Base-by-base conservation (phyloP, 2,113 vertebrate species). In the Odobenus rosmarus region DNA sequence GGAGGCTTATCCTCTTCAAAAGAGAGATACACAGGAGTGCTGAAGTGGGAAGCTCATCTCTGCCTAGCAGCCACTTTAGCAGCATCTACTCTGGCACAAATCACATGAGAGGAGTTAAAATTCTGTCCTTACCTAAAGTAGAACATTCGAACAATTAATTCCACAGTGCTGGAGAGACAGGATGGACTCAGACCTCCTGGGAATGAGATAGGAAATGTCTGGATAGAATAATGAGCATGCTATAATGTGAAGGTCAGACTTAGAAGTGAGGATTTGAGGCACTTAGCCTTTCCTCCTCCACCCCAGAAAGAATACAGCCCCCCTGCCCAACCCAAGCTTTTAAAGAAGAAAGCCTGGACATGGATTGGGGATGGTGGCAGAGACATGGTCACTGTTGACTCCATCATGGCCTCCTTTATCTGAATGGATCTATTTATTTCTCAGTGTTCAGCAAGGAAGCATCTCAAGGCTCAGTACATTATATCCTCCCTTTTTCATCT, bases 341-440 rank as follows among this genome's bases (percentile, higher is more conserved):
- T 53, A 1, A 93, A 67, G 13, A 93, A 57, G 86, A 64, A 88
- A 53, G 23, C 3, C 33, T 53, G 23, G 21, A 69, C 2, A 23
- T 57, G 21, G 28, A 1, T 31, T 2, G 14, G 21, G 1, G 5
- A 7, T 23, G 28, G 18, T 7, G 12, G 4, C 28, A 55, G 11
- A 28, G 51, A 4, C 12, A 3, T 10, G 8, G 24, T 11, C 21
- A 18, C 24, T 26, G 5, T 55, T 51, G 33, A 88, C 71, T 53
- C 16, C 53, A 36, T n/a, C 57, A n/a, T 5, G 39, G 9, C 4
- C 16, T 42, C 72, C 28, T 69, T 89, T 51, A 28, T 10, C 2
- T 62, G 19, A 85, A 76, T 33, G 26, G 21, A 59, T 46, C 16
- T 72, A 61, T 69, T 55, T 61, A 67, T 42, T 80, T 57, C 16